Conservation (phyloP, 1,140 invertebrate species). For the Chironomus striatipennis region DNA sequence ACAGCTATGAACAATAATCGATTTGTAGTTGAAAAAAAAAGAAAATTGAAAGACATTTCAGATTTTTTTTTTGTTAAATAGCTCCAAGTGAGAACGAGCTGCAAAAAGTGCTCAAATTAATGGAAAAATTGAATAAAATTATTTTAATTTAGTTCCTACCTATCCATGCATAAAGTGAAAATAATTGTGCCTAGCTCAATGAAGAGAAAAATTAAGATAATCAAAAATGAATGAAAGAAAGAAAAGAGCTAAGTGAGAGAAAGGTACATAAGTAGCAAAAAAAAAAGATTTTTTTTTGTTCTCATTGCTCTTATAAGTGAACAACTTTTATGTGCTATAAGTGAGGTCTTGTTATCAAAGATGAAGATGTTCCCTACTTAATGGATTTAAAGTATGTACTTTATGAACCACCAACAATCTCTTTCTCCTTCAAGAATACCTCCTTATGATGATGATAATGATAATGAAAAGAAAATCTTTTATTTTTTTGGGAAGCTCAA, state of each 20-base stretch:
- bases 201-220: background rate
- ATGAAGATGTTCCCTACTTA: background rate
- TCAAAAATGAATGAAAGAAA: background rate
- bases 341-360: background rate
- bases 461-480: background rate
- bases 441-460: background rate
- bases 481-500: background rate
- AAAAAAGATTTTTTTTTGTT: background rate
- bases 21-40: background rate
- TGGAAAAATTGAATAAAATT: constrained; percentile 2
- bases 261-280: background rate
- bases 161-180: background rate
- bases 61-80: background rate
- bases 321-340: background rate
- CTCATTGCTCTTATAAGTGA: background rate
- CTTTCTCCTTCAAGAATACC: background rate
- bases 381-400: background rate
- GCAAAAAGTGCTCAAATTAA: background rate
- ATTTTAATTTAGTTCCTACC: background rate
- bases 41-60: background rate
- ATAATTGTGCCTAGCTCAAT: no score
- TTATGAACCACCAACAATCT: no score
- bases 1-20: background rate
- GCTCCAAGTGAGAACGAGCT: background rate
- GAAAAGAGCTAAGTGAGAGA: no score